Evolutionary conservation across 92 coral and sea anemone genomes (phyloP).

Genomic region (Metridium senile): DNA sequence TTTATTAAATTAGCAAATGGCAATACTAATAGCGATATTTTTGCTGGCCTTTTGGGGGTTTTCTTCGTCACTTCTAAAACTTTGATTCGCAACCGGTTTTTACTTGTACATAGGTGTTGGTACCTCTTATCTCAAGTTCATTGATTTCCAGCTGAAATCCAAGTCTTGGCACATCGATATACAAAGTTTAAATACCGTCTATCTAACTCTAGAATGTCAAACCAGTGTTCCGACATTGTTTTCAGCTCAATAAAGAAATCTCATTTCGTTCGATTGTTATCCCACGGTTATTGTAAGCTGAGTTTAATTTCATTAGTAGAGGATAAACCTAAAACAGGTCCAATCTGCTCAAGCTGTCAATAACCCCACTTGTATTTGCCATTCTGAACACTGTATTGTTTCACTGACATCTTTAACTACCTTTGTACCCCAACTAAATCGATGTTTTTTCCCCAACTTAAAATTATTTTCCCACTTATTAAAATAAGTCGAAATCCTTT

Average conservation of each 20-base stretch:
- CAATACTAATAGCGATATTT: neutral
- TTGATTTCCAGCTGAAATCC: slow-evolving; percentile 28
- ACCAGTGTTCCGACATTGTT: slow-evolving; percentile 32
- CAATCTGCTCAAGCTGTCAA: slow-evolving; percentile 24
- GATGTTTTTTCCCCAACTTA: slow-evolving; percentile 23
- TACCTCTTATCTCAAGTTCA: neutral
- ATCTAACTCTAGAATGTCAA: slow-evolving; percentile 30
- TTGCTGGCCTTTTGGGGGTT: neutral
- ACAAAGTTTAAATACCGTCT: slow-evolving; percentile 14
- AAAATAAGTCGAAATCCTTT: slow-evolving; percentile 8
- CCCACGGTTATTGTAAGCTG: slow-evolving; percentile 22
- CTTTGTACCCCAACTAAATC: slow-evolving; percentile 9
- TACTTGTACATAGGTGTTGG: too few relatives aligned
- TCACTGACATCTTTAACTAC: slow-evolving; percentile 2
- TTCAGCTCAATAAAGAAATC: slow-evolving; percentile 22
- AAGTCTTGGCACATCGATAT: slow-evolving; percentile 8
- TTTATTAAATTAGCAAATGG: neutral
- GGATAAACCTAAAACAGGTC: slow-evolving; percentile 9
- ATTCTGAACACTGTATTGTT: slow-evolving; percentile 18
- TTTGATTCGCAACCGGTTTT: too few relatives aligned
- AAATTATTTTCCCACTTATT: slow-evolving; percentile 19
- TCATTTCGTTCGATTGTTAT: slow-evolving; percentile 35
- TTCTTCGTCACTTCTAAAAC: neutral
- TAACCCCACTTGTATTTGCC: neutral
- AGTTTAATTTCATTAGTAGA: slow-evolving; percentile 29